Percentiles rank a stretch among this genome's conserved stretches.
These are phyloP conservation scores for Mylabris phalerata DNA, from an alignment of 1,140 invertebrate species.

Conservation along the genomic window DNA sequence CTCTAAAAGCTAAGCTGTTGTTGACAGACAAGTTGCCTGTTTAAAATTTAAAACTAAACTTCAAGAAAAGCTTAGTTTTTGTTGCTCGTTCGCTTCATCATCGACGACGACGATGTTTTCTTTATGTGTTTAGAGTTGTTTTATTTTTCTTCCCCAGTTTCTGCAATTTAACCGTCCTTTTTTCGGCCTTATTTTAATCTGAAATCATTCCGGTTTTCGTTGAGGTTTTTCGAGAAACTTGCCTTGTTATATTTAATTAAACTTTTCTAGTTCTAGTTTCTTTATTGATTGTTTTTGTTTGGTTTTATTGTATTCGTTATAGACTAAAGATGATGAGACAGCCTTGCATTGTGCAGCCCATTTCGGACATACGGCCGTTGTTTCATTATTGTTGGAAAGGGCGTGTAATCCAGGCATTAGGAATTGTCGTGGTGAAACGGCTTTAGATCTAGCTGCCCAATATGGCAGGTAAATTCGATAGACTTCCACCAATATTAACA, in stretches of 20 bases:
- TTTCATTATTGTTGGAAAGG: constrained; percentile 75
- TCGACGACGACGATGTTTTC: too few relatives aligned
- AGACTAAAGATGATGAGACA: constrained; percentile 91
- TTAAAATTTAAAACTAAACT: constrained; percentile 32
- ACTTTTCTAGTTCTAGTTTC: constrained; percentile 2
- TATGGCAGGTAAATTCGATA: constrained; percentile 62
- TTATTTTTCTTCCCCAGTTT: too few relatives aligned
- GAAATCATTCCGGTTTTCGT: too few relatives aligned
- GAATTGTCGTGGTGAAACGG: constrained; percentile 84
- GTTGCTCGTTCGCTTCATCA: not conserved
- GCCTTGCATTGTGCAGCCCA: constrained; percentile 91
- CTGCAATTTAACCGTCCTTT: not conserved
- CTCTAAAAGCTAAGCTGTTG: constrained; percentile 15
- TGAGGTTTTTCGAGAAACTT: not conserved
- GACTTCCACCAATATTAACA: not conserved
- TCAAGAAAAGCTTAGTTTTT: constrained; percentile 1
- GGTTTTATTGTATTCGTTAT: constrained; percentile 38
- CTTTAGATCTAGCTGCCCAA: constrained; percentile 90
- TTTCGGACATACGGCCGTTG: constrained; percentile 87
- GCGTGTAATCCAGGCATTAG: constrained; percentile 85
- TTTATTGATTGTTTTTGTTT: not conserved
- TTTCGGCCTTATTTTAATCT: not conserved
- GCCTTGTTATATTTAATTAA: constrained; percentile 8
- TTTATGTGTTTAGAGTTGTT: too few relatives aligned
- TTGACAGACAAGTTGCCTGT: constrained; percentile 31